Evolutionary conservation across 2,113 vertebrate species (phyloP), one percentile per base, ranked within the genome.

Genomic region (Mystacornis crossleyi): DNA sequence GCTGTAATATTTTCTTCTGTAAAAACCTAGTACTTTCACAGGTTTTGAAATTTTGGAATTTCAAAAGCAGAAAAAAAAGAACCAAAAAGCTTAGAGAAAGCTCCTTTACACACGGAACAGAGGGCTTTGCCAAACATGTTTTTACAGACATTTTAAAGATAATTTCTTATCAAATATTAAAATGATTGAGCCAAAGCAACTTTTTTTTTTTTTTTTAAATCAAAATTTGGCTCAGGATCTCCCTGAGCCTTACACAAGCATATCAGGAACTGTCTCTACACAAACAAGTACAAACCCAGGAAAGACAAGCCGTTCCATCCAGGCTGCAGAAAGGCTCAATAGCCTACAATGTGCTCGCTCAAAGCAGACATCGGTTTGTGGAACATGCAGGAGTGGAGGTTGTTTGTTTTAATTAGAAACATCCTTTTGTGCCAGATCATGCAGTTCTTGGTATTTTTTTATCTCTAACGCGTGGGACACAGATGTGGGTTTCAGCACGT

Each of bases 401-500:
- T 77, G 58, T 20, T 83, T 43, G 69, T 93, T 95, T 94, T 70
- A 70, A 86, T 87, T 73, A 91, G 81, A 88, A 95, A 89, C 3
- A 8, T 50, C 50, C 50, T 86, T 78, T 75, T 53, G 54, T 47
- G 79, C 69, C 93, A 97, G 90, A 81, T 65, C 86, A 48, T 3
- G 79, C 58, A 83, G 86, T 10, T 87, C 78, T 77, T 40, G 65
- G 7, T 72, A 74, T 89, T 93, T 54, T 81, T 90, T 75, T 78
- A 89, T 89, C 86, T 93, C 5, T 61, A 89, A 50, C 0, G 4
- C 64, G 77, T 3, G 85, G 80, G 50, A 80, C 90, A 81, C 72
- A 89, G 70, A 64, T 66, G 92, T 82, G 81, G n/a, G 71, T 90
- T 90, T 89, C 83, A 84, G 90, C 92, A 95, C 82, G 12, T 83